These are phyloP conservation scores for Platyrinchus mystaceus DNA, from an alignment of 2,797 vertebrate species.

Conservation along the genomic window DNA sequence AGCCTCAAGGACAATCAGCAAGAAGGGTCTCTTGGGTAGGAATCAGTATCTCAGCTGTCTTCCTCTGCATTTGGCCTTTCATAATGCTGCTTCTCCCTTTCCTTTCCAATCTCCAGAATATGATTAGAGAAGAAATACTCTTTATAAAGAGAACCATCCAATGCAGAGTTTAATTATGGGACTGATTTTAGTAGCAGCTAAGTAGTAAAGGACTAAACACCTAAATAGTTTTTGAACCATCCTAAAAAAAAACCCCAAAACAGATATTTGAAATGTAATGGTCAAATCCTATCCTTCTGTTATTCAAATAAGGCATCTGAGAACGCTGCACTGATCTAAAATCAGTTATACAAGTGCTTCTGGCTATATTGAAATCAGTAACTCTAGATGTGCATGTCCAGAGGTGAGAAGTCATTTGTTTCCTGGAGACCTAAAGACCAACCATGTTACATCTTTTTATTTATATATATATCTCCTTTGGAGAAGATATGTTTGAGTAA, in stretches of 20 bases:
- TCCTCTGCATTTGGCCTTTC: background rate
- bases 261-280: background rate
- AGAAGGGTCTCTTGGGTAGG: background rate
- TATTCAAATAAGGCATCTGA: background rate
- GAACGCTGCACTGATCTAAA: background rate
- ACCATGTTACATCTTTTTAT: background rate
- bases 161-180: background rate
- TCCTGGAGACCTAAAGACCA: background rate
- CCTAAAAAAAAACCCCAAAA: background rate
- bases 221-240: background rate
- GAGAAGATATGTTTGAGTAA: background rate
- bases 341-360: background rate
- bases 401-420: background rate
- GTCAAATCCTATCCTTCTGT: background rate
- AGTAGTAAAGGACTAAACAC: background rate
- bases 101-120: background rate
- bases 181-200: background rate
- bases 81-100: background rate
- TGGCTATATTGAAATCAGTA: background rate
- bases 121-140: background rate
- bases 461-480: background rate
- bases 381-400: background rate
- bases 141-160: background rate
- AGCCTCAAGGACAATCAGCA: background rate
- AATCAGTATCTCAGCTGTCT: background rate